Evolutionary conservation across 2,797 vertebrate species (phyloP).

Genomic region (Peromyscus melanophrys): DNA sequence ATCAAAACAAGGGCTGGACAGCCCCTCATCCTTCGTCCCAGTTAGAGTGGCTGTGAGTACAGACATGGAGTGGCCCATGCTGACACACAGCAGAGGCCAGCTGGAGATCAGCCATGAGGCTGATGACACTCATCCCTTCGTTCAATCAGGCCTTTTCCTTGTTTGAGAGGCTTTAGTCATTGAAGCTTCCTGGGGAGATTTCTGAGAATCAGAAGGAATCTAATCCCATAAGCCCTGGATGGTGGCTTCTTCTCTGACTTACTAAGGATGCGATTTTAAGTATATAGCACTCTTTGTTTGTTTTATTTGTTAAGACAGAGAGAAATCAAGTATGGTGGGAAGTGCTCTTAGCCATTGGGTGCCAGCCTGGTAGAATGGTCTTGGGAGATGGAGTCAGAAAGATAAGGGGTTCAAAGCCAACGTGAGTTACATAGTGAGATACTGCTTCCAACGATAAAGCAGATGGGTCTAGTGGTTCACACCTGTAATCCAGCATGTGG

Average conservation of each 20-base stretch:
- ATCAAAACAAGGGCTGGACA: neutral
- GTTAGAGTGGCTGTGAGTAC: neutral
- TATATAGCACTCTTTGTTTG: neutral
- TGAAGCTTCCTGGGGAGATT: neutral
- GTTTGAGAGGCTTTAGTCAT: conserved; percentile 2
- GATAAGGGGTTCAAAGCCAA: neutral
- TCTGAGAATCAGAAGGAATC: neutral
- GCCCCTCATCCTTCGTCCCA: neutral
- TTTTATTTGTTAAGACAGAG: neutral
- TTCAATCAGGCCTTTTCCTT: neutral
- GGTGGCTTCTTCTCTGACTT: conserved; percentile 20
- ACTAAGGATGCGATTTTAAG: neutral
- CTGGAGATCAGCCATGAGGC: neutral
- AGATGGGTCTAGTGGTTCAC: neutral
- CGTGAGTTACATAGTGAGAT: neutral
- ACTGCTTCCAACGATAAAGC: neutral
- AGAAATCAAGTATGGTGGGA: neutral
- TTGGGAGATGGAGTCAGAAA: neutral
- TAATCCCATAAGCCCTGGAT: conserved; percentile 9
- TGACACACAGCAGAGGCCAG: neutral
- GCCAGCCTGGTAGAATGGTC: neutral
- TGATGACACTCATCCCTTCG: neutral
- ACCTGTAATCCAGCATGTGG: neutral
- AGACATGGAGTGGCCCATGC: neutral
- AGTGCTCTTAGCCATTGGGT: neutral